phyloP scores from a whole-genome alignment of 37 sponge, comb jelly and placozoan species.

The Hexactinellida sp. region DNA sequence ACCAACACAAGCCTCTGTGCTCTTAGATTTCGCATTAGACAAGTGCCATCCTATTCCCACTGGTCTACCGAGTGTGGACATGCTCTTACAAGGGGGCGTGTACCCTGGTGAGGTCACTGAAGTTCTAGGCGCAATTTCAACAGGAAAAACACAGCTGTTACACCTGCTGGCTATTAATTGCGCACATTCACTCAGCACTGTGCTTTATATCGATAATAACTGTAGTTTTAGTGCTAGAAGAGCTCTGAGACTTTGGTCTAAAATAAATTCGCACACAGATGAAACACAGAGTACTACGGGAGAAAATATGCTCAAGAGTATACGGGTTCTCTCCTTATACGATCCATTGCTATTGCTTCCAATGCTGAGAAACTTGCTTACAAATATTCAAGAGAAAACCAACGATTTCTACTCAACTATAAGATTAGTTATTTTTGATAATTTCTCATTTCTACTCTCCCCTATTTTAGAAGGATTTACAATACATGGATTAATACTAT shows the following conservation, averaged over 20 bases:
- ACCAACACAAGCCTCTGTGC: neutral
- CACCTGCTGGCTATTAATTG: neutral
- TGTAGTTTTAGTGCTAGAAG: conserved; percentile 11
- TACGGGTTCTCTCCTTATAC: neutral
- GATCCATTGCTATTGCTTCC: neutral
- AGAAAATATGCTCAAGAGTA: neutral
- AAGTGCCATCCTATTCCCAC: neutral
- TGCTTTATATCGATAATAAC: neutral
- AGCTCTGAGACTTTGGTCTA: neutral
- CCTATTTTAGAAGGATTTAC: neutral
- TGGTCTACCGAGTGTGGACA: neutral
- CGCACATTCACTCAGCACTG: neutral
- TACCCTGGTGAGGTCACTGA: neutral
- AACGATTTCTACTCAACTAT: neutral
- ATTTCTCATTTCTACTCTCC: neutral
- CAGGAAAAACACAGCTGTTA: neutral
- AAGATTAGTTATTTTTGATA: conserved; percentile 12
- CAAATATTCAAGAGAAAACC: neutral
- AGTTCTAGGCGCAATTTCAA: neutral
- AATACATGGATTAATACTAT: neutral
- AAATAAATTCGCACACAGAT: neutral
- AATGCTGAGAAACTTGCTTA: neutral
- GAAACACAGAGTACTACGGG: neutral
- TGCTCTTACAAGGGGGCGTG: neutral
- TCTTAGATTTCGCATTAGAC: neutral